phyloP scores from a whole-genome alignment of 2,888 invertebrate genomes.

The Thysanoteuthis rhombus region DNA sequence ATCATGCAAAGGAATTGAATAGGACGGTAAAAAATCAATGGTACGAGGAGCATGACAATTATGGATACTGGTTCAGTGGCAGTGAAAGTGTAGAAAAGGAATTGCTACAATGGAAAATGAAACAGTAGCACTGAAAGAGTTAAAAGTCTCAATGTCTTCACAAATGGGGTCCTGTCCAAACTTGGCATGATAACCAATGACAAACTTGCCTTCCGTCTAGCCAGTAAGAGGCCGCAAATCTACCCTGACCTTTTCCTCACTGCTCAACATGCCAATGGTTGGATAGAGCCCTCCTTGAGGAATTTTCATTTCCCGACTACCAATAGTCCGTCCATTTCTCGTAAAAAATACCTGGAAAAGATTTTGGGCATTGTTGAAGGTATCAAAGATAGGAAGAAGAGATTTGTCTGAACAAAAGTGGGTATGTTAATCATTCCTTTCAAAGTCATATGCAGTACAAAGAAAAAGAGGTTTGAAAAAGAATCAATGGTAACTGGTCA shows the following conservation, averaged over 20 bases:
- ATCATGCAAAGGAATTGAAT: background rate
- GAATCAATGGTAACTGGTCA: no score
- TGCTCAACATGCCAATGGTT: constrained; percentile 71
- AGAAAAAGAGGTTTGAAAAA: no score
- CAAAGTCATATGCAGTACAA: no score
- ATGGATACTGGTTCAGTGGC: background rate
- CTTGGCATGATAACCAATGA: background rate
- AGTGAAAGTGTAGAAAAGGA: background rate
- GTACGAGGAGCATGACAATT: background rate
- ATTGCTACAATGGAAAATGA: no score
- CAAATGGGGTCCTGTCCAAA: background rate
- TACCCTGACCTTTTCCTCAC: constrained; percentile 71
- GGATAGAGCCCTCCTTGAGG: constrained; percentile 72
- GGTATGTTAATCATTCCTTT: no score
- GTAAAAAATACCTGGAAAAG: constrained; percentile 71
- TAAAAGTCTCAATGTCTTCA: background rate
- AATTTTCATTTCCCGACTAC: constrained; percentile 70
- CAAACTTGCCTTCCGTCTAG: constrained; percentile 62
- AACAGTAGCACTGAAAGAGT: background rate
- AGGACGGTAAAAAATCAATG: background rate
- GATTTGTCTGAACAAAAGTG: no score
- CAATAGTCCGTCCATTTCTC: constrained; percentile 71
- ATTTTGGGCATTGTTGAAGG: background rate
- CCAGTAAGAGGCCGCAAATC: constrained; percentile 71
- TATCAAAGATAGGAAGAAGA: no score